phyloP scores from a whole-genome alignment of 2,113 vertebrate species.

The Scophthalmus maximus region DNA sequence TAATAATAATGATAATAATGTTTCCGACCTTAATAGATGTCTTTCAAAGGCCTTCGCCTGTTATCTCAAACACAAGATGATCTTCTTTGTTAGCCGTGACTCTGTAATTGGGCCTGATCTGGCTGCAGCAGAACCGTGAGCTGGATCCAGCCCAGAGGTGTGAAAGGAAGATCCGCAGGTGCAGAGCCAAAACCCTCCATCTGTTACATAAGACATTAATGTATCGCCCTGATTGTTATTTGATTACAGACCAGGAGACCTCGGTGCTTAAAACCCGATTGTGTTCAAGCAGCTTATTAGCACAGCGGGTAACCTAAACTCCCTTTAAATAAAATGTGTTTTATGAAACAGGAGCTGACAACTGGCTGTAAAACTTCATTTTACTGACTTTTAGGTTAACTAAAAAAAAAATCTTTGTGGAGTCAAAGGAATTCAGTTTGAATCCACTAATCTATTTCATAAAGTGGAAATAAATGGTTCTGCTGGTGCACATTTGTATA shows the following conservation, averaged over 20 bases:
- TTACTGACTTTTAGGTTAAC: neutral
- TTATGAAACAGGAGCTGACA: neutral
- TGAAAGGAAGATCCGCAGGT: conserved; percentile 61
- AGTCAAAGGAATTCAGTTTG: no score
- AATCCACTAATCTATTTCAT: neutral
- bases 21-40: neutral
- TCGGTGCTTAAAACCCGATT: conserved; percentile 32
- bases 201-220: conserved; percentile 62
- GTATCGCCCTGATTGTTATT: conserved; percentile 64
- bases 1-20: neutral
- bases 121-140: conserved; percentile 52
- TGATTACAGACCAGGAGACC: conserved; percentile 56
- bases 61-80: conserved; percentile 48
- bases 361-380: neutral
- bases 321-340: neutral
- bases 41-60: conserved; percentile 6
- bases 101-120: conserved; percentile 63
- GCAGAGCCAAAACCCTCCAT: conserved; percentile 64
- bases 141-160: conserved; percentile 69
- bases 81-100: conserved; percentile 67
- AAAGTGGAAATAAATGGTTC: neutral
- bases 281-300: conserved; percentile 35
- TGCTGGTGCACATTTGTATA: neutral
- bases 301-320: neutral
- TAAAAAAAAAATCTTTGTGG: no score